Evolutionary conservation across 2,888 invertebrate species (phyloP), one percentile per base, ranked within the genome.

Genomic region (Acanthopleura granulata): DNA sequence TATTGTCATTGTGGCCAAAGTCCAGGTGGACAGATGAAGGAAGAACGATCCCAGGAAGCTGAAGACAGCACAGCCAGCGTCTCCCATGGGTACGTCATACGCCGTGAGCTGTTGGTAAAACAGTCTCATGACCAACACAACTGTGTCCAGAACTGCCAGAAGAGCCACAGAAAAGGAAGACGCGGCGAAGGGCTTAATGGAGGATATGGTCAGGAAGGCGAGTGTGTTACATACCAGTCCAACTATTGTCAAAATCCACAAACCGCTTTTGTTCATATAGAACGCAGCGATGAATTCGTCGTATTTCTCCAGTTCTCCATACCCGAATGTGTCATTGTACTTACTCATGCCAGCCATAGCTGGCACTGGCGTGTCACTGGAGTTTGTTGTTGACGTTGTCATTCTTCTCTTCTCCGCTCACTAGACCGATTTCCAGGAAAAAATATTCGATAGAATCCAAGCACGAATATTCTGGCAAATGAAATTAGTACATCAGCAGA

Each of bases 1-100:
- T 49, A 71, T 71, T 71, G 71, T 71, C 71, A 71, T 71, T n/a
- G 71, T 49, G 18, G 16, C 71, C n/a, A 71, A n/a, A 16, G 49
- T 71, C 71, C 71, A 71, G 16, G 49, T 71, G 18, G 71, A 40
- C 11, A 71, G 18, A 49, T 71, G 49, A 9, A 49, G 49, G 11
- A 71, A 18, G 16, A 49, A 49, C 15, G 18, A 18, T 4, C 49
- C 49, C 3, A 71, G 49, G n/a, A 71, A 40, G 25, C 18, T 71
- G 49, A 71, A 30, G 71, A 71, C n/a, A 16, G 40, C 49, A 71
- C 71, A 71, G 11, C 71, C 71, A 40, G 71, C 71, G 11, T 71
- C 49, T 6, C 71, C 49, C 71, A 71, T 40, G n/a, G 40, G 16
- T 1, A 71, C 71, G 22, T 71, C 22, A 49, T 71, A 22, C 1